A percentile compares a stretch with the other conserved stretches of the same genome.
These are phyloP conservation scores for Hydractinia symbiolongicarpus DNA, from an alignment of 30 jellyfish, hydroid and myxozoan species.

Conservation along the genomic window DNA sequence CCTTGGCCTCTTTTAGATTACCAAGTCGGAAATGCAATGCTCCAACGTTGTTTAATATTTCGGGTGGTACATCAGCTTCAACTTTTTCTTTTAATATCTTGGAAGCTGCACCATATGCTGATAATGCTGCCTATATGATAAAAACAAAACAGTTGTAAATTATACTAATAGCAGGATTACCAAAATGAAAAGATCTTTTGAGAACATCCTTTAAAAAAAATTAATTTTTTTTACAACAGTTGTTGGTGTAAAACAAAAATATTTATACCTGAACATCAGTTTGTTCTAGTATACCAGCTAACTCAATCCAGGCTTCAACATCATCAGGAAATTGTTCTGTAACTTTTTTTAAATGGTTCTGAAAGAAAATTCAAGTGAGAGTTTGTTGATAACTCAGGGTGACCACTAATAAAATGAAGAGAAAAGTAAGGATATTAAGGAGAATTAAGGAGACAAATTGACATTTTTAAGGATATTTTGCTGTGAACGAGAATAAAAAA, in stretches of 20 bases:
- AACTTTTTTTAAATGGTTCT: conserved; percentile 86
- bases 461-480: too few species aligned
- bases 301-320: conserved; percentile 98
- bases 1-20: conserved; percentile 81
- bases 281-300: conserved; percentile 92
- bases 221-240: not conserved
- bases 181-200: too few species aligned
- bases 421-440: too few species aligned
- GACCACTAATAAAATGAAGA: too few species aligned
- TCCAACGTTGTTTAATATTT: conserved; percentile 88
- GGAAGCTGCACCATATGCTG: conserved; percentile 96
- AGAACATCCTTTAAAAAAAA: too few species aligned
- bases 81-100: conserved; percentile 84
- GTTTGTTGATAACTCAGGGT: too few species aligned
- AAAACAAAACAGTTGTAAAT: not conserved
- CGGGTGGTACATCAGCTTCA: conserved; percentile 98
- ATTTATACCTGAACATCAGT: conserved; percentile 85
- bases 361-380: not conserved
- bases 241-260: not conserved
- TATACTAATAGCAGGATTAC: too few species aligned
- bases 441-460: too few species aligned
- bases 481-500: too few species aligned
- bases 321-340: conserved; percentile 98
- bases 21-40: conserved; percentile 91
- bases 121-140: conserved; percentile 74